Evolutionary conservation across 2,888 invertebrate genomes (phyloP), one percentile per base, ranked within the genome.

Genomic region (Sicus ferrugineus): DNA sequence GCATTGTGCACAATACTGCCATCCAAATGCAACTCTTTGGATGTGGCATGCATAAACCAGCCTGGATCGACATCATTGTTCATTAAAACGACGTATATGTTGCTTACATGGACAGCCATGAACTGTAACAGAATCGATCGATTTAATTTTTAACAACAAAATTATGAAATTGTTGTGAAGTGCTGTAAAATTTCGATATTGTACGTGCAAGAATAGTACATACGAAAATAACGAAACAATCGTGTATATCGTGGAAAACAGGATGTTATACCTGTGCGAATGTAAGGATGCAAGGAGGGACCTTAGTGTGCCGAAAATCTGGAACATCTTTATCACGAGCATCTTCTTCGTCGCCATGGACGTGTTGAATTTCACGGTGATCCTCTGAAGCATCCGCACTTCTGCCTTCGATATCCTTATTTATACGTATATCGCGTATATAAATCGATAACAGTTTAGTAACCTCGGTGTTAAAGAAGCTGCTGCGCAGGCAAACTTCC

Each of bases 401-500:
- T n/a, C 79, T 78, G 42, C 82, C 80, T 71, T 88, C 87, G 58
- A 92, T 90, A 86, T 93, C 92, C 83, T 94, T 93, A 77, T 93
- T 93, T 68, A 95, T 89, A 73, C 93, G 89, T 3, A 94, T 91
- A 81, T 94, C 93, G 72, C 89, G 89, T 74, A 94, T 90, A n/a
- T 93, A 90, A 23, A 95, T 90, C 3, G 93, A 93, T 3, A 95
- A 86, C 16, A 95, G 84, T 83, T 95, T 95, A 26, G 93, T 93
- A 66, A 95, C 92, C 76, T 95, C 95, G 1, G 94, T 94, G 82
- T 94, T 95, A 76, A 95, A 90, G 80, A 94, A 91, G 85, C 94
- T 95, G 82, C 95, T 95, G 67, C 93, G 90, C 75, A 95, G 89
- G 73, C 93, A 91, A 76, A 95, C 89, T 83, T 94, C 93, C 79